These are phyloP conservation scores for Eleutherodactylus coqui DNA, from an alignment of 2,797 vertebrate genomes.

Conservation along the genomic window DNA sequence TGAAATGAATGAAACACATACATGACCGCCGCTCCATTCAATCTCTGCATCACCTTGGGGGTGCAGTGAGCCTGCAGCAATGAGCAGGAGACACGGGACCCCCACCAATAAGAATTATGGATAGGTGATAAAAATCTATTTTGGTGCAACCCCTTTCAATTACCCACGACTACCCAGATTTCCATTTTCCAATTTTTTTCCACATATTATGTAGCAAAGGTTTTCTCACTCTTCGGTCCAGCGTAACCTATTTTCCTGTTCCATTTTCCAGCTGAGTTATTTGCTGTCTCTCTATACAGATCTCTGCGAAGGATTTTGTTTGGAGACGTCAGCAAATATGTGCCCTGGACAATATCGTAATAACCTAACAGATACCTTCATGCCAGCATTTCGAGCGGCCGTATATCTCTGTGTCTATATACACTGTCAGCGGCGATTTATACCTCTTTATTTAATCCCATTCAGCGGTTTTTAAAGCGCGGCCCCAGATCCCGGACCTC, in stretches of 20 bases:
- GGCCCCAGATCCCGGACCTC: slow-evolving; percentile 1
- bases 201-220: not conserved
- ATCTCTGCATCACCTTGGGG: no score
- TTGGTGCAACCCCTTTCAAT: no score
- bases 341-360: slow-evolving; percentile 48
- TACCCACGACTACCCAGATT: not conserved
- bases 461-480: slow-evolving; percentile 28
- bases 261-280: slow-evolving; percentile 25
- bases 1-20: no score
- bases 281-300: slow-evolving; percentile 27
- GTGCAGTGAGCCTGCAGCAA: no score
- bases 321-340: slow-evolving; percentile 41
- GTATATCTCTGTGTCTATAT: slow-evolving; percentile 48
- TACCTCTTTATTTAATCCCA: slow-evolving; percentile 45
- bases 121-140: no score
- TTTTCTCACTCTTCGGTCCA: not conserved
- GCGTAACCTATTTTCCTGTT: not conserved
- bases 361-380: slow-evolving; percentile 20
- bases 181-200: not conserved
- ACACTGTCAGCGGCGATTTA: slow-evolving; percentile 49
- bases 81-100: no score
- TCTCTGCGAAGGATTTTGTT: slow-evolving; percentile 47
- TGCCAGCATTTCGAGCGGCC: not conserved
- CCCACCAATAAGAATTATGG: no score
- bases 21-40: no score